Base-by-base conservation (phyloP, 1,140 invertebrate species). In the Leptinotarsa lineolata region DNA sequence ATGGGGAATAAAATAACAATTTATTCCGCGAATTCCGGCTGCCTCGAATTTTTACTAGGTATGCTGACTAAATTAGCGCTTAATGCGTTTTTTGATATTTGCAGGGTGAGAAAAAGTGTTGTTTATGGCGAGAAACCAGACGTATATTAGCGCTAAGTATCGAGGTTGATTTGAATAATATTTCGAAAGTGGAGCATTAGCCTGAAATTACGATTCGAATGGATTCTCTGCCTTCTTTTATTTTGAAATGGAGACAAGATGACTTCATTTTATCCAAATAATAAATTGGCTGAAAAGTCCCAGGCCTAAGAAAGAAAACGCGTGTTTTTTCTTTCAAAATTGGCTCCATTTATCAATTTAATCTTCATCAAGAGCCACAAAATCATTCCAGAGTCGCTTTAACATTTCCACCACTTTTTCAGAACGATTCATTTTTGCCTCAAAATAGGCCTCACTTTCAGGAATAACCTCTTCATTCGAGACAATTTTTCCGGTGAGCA, bases 111-210 rank as follows among this genome's bases (percentile, higher is more conserved):
- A 65, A 65, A 65, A 65, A 65, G 22, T n/a, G 63, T 24, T 65
- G 22, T 65, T 65, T 65, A 65, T 30, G 16, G 21, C 39, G 63
- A 24, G 39, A 24, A 22, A 30, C 15, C 63, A 65, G 63, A 65
- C 63, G 24, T 30, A 65, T 65, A 65, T 30, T 65, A 16, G 20
- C 63, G 24, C 22, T 65, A 65, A 65, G 39, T 65, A 65, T 39
- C 18, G 63, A 15, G 22, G n/a, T 22, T 65, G 39, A 65, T 65
- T 65, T 65, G 39, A 65, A 65, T 65, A 65, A 65, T 65, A 65
- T n/a, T 22, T 65, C 5, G 24, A 15, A 65, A 65, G 22, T 65
- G 21, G 60, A 65, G 22, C 18, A 65, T 65, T 65, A 65, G 63
- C 16, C 16, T 22, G 63, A n/a, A 65, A 65, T 65, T 65, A 30